Base-by-base conservation (phyloP, 2,797 vertebrate genomes). In the Adrianichthys oophorus region DNA sequence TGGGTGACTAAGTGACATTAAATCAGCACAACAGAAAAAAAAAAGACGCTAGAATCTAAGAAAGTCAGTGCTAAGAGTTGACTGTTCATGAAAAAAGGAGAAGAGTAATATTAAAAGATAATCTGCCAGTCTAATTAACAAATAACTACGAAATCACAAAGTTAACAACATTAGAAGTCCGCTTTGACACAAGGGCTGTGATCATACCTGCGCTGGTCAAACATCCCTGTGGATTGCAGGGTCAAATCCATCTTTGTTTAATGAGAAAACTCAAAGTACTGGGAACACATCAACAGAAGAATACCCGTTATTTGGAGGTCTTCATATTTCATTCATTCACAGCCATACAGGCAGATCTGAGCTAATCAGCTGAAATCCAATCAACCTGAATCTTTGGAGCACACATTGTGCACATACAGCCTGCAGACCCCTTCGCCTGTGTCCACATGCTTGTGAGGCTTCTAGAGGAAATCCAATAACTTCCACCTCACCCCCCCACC, bases 391-490 rank as follows among this genome's bases (percentile, higher is more conserved):
- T 51, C 21, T 70, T 56, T 50, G 15, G 17, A 44, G 15, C n/a
- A 24, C 52, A 52, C 41, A 54, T 57, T 47, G 55, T 47, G 24
- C 44, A 65, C 8, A 53, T 15, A 63, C 41, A 72, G 23, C 21
- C 45, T 12, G 32, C 19, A 29, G 15, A 63, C 62, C 50, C 3
- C 54, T 62, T 47, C 62, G 62, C 58, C 56, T 49, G 48, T 57
- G 68, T 37, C 48, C 41, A 69, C 62, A 65, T 41, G 72, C 48
- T 49, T 70, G 56, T 62, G 67, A 68, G 52, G 64, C 65, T 65
- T 70, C 56, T 41, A 19, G 61, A 45, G 57, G 53, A 50, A 59
- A 56, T 59, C 41, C 52, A 74, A 72, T 78, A 78, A 68, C 74
- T 3, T 10, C 32, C 32, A 37, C 32, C 10, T 12, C 10, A 2